phyloP scores from a whole-genome alignment of 2,888 invertebrate species.

The Villa cingulata region DNA sequence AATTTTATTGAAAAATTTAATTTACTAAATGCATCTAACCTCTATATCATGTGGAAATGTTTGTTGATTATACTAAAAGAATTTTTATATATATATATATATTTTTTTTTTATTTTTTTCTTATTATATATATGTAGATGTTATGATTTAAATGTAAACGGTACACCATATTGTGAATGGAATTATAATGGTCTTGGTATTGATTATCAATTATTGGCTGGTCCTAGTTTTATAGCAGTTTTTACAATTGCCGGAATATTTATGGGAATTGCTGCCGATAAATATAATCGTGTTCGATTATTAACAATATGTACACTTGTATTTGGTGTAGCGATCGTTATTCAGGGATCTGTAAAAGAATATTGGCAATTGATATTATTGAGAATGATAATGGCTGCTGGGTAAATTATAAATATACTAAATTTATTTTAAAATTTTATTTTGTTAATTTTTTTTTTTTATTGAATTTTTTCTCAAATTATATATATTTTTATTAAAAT shows the following conservation, averaged over 20 bases:
- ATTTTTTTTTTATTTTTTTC: background rate
- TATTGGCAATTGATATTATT: constrained; percentile 85
- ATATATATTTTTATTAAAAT: no score
- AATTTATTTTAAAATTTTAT: background rate
- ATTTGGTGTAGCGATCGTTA: constrained; percentile 67
- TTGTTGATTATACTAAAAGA: no score
- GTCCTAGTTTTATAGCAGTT: constrained; percentile 83
- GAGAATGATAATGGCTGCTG: constrained; percentile 75
- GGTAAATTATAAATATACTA: constrained; percentile 36
- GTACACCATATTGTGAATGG: constrained; percentile 74
- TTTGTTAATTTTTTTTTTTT: no score
- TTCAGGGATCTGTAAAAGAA: constrained; percentile 71
- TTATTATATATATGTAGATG: constrained; percentile 42
- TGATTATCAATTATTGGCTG: constrained; percentile 84
- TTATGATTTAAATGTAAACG: constrained; percentile 49
- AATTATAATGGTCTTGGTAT: constrained; percentile 83
- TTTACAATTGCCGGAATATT: constrained; percentile 80
- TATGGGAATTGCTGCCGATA: constrained; percentile 71
- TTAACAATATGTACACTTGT: constrained; percentile 63
- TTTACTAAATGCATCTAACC: no score
- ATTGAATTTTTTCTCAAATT: no score
- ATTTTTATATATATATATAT: no score
- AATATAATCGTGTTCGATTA: constrained; percentile 58
- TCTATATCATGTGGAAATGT: no score
- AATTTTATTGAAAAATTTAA: background rate